Percentiles rank a stretch among this genome's conserved stretches.
Evolutionary conservation across 2,113 vertebrate genomes (phyloP).

Genomic region (Tragelaphus buxtoni): DNA sequence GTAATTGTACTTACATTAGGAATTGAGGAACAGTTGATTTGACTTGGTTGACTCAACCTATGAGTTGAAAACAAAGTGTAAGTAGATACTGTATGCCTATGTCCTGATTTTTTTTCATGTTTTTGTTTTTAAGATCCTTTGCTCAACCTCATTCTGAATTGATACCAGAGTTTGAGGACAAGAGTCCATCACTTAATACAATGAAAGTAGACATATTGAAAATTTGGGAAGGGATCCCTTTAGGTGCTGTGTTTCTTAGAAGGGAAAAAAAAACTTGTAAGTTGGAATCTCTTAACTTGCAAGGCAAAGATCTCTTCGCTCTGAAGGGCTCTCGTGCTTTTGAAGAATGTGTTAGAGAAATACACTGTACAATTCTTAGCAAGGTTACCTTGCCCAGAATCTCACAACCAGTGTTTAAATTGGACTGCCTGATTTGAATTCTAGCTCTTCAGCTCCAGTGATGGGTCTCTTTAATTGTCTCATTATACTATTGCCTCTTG

Average conservation of each 20-base stretch:
- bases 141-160: not conserved
- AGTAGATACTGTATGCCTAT: not conserved
- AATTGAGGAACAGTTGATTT: conserved; percentile 13
- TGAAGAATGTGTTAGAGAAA: not conserved
- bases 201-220: not conserved
- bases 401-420: not conserved
- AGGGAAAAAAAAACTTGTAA: not conserved
- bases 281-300: not conserved
- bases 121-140: not conserved
- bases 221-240: not conserved
- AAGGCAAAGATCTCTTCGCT: conserved; percentile 9
- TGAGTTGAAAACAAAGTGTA: not conserved
- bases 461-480: not conserved
- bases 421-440: conserved; percentile 28
- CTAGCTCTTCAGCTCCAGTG: not conserved
- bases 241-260: conserved; percentile 7
- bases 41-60: not conserved
- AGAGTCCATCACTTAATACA: not conserved
- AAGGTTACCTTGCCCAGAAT: not conserved
- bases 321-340: not conserved
- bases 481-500: conserved; percentile 22
- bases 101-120: not conserved
- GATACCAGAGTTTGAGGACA: conserved; percentile 7
- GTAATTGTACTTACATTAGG: not conserved
- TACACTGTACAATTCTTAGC: not conserved